Evolutionary conservation across 2,797 vertebrate genomes (phyloP), one percentile per base, ranked within the genome.

Genomic region (Threskiornis aethiopicus): DNA sequence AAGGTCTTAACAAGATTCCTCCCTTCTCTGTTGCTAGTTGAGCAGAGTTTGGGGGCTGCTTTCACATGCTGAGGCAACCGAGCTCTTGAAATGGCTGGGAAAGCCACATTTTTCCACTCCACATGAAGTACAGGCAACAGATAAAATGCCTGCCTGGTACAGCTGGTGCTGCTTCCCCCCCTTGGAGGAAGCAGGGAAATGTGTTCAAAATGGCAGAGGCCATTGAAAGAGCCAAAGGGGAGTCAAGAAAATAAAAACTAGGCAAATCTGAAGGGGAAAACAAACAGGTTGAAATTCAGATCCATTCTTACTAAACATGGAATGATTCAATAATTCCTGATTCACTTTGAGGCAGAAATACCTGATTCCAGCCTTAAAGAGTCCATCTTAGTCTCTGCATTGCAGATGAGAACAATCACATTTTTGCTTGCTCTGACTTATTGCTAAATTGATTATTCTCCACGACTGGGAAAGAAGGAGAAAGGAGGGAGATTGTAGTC

Each of bases 381-480:
- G 71, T 54, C 64, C 5, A 2, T 70, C 78, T 78, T 65, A 65
- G 25, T 70, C 49, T 76, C 86, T 94, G 88, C 93, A 94, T 35
- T 93, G 90, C 84, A 92, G 78, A 94, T 75, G 64, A 89, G 84
- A 94, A 54, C 67, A 92, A 84, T n/a, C 64, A 73, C 33, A 80
- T 70, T 96, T 94, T 85, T 75, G 62, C 91, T 83, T 80, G 47
- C 67, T 92, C 54, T 73, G 70, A 79, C 57, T 91, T 96, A 92
- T n/a, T 16, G 11, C 47, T 87, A 80, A 87, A 87, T 89, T 89
- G 90, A 92, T 96, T 90, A 80, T 90, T 92, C 55, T 89, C 49
- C 49, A 89, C 33, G 41, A 84, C 66, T n/a, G 41, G 26, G 14
- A 82, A 83, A 77, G 35, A 57, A 25, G 17, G 13, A 80, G 20